phyloP scores from a whole-genome alignment of 2,113 vertebrate species.

The Campylorhamphus procurvoides region DNA sequence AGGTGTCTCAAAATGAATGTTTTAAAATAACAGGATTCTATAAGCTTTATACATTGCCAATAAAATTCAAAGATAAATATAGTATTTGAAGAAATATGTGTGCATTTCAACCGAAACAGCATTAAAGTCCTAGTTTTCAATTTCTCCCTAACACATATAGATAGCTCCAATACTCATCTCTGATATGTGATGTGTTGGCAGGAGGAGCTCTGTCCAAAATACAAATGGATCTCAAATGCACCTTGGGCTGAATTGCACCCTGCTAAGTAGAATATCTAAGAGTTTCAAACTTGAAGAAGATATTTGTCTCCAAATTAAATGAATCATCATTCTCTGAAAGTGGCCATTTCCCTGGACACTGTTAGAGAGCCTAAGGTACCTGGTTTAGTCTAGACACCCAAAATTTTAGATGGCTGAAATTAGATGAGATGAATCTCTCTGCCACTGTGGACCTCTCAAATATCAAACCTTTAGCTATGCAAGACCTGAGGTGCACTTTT shows the following conservation, averaged over 20 bases:
- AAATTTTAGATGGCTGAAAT: background rate
- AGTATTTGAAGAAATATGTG: background rate
- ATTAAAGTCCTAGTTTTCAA: background rate
- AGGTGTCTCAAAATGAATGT: background rate
- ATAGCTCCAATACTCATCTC: background rate
- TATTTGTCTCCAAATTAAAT: slow-evolving; percentile 17
- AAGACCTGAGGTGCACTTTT: background rate
- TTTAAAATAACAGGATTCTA: background rate
- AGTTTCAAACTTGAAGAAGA: background rate
- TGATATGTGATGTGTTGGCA: background rate
- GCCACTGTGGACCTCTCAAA: background rate
- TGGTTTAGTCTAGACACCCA: background rate
- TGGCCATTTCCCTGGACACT: background rate
- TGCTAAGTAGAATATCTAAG: background rate
- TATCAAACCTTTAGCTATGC: background rate
- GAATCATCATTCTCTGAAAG: slow-evolving; percentile 22
- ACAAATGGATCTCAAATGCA: background rate
- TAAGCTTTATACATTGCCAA: background rate
- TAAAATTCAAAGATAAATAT: background rate
- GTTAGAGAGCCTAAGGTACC: background rate
- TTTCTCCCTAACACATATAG: background rate
- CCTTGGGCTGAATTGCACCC: background rate
- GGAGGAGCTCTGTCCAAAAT: background rate
- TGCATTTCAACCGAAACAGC: background rate
- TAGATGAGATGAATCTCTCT: background rate